phyloP scores from a whole-genome alignment of 2,797 vertebrate species.

The Sciaenops ocellatus region DNA sequence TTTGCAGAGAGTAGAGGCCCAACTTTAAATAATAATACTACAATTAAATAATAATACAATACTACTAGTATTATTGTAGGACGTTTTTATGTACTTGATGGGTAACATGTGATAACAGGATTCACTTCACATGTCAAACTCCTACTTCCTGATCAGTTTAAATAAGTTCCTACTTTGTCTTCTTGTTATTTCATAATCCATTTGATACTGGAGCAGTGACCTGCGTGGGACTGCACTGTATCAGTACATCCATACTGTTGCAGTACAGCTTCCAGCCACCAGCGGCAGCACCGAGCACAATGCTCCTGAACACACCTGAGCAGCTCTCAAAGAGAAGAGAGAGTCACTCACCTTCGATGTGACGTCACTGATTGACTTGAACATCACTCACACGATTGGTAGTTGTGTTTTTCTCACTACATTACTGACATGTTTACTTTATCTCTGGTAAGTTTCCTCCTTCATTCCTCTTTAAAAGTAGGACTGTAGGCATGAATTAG shows the following conservation, averaged over 20 bases:
- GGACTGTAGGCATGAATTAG: not conserved
- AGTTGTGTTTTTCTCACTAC: not conserved
- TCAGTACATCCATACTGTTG: not conserved
- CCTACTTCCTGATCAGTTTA: too few species aligned
- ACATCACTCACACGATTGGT: not conserved
- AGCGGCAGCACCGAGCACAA: not conserved
- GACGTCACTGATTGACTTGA: not conserved
- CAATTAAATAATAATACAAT: too few species aligned
- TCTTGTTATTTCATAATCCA: too few species aligned
- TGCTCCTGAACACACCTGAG: not conserved
- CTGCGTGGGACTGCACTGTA: not conserved
- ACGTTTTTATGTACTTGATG: not conserved
- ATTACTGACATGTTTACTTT: not conserved
- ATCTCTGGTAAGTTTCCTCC: slow-evolving; percentile 13
- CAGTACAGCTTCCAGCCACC: not conserved
- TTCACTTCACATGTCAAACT: not conserved
- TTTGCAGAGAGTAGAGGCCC: not conserved
- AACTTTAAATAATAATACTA: not conserved
- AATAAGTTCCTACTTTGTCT: not conserved
- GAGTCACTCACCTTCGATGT: too few species aligned
- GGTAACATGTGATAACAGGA: not conserved
- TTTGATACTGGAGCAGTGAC: not conserved
- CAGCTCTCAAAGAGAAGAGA: not conserved
- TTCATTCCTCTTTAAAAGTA: rapidly evolving
- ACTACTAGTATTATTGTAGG: not conserved